Evolutionary conservation across 2,113 vertebrate genomes (phyloP).

Genomic region (Peucedramus taeniatus): DNA sequence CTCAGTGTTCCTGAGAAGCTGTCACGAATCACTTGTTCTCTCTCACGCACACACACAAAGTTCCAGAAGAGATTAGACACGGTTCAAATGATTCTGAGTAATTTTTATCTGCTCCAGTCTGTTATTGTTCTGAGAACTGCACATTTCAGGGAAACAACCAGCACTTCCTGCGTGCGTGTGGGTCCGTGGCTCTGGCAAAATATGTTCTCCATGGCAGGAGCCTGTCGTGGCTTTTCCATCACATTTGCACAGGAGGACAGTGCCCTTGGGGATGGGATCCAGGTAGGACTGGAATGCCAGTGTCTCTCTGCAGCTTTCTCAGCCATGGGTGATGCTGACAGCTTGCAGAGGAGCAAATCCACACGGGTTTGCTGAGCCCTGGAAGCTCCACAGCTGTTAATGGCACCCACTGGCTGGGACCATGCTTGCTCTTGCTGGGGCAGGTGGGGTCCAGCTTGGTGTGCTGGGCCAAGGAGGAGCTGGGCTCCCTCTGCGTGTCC

Average conservation of each 20-base stretch:
- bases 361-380: neutral
- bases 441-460: neutral
- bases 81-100: neutral
- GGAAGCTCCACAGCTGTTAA: neutral
- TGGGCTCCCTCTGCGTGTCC: neutral
- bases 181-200: neutral
- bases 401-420: neutral
- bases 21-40: neutral
- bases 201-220: neutral
- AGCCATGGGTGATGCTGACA: rapidly evolving
- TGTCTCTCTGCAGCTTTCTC: neutral
- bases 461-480: neutral
- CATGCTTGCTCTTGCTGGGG: neutral
- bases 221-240: neutral
- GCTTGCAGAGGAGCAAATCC: neutral
- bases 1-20: neutral
- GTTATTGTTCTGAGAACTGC: neutral
- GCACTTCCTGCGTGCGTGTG: rapidly evolving
- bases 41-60: neutral
- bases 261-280: neutral
- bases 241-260: neutral
- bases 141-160: neutral
- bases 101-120: neutral
- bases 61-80: neutral
- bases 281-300: neutral